Evolutionary conservation across 1,140 invertebrate genomes (phyloP), one percentile per base, ranked within the genome.

Genomic region (Monochamus saltuarius): DNA sequence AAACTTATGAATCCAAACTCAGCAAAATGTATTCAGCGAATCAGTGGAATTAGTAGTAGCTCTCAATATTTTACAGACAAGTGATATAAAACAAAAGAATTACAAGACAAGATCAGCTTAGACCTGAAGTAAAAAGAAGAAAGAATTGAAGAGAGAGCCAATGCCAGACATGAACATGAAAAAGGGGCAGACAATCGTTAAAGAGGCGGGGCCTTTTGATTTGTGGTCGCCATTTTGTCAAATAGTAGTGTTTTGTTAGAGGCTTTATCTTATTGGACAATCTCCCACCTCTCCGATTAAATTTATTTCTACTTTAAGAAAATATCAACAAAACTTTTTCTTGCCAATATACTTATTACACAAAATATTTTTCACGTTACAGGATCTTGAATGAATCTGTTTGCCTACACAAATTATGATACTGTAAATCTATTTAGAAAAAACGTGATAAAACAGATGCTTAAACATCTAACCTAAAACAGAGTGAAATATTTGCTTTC

Each of bases 181-280:
- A 75, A 75, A 76, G 72, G 74, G 73, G 71, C 75, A 72, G 74
- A 74, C 73, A 76, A 76, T 77, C 75, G 73, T 72, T 74, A 71
- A 70, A 66, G 56, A 69, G 75, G 75, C 71, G 75, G 69, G 54
- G 73, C 73, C 54, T 64, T 54, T 70, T 77, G 75, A 77, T 77
- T 77, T 77, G 75, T 77, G 73, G 75, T 75, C 75, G 75, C 75
- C 75, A 77, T 77, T 77, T 77, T 77, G 75, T 77, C 75, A 77
- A 77, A 77, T 77, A 77, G 75, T 77, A 75, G 71, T 77, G 75
- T 77, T 77, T 76, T 77, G 75, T 75, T 75, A 75, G 71, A 69
- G 61, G 62, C 62, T 71, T 77, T 77, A 77, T 77, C 75, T 71
- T 64, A 77, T 77, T 77, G 75, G 75, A 71, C 60, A 66, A 77